phyloP scores from a whole-genome alignment of 1,140 invertebrate species.

The Eupristina koningsbergeri region DNA sequence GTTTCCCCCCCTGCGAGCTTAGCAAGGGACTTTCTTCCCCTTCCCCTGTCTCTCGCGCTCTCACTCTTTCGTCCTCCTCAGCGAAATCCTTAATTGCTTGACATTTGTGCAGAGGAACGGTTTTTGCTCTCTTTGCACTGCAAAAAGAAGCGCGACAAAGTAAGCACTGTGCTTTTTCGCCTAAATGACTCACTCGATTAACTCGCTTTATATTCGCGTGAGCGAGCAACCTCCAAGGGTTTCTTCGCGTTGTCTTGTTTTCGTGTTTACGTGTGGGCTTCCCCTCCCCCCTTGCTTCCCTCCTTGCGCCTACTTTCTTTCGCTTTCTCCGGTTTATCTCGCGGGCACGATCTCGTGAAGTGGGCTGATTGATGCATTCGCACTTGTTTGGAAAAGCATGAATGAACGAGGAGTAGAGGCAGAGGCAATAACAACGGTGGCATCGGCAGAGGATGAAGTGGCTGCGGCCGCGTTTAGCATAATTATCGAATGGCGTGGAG shows the following conservation, averaged over 20 bases:
- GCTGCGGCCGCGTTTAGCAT: slow-evolving; percentile 47
- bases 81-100: slow-evolving; percentile 18
- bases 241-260: background rate
- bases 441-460: too few species aligned
- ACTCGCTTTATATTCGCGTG: slow-evolving; percentile 14
- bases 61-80: background rate
- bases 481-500: slow-evolving; percentile 44
- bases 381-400: slow-evolving; percentile 35
- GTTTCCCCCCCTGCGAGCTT: slow-evolving; percentile 23
- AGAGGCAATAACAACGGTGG: too few species aligned
- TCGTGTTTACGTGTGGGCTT: background rate
- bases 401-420: slow-evolving; percentile 19
- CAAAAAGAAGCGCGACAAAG: slow-evolving; percentile 13
- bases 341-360: background rate
- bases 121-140: slow-evolving; percentile 1
- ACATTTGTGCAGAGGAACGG: background rate
- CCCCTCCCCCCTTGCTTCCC: background rate
- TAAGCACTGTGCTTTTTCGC: slow-evolving; percentile 11
- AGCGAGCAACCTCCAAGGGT: background rate
- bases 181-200: slow-evolving; percentile 31
- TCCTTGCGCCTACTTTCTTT: background rate
- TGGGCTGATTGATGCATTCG: slow-evolving; percentile 43
- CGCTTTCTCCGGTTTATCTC: background rate
- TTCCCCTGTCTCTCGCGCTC: background rate
- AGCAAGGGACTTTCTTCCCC: slow-evolving; percentile 22